Evolutionary conservation across 1,140 invertebrate genomes (phyloP), one percentile per base, ranked within the genome.

Genomic region (Hormaphis cornu): DNA sequence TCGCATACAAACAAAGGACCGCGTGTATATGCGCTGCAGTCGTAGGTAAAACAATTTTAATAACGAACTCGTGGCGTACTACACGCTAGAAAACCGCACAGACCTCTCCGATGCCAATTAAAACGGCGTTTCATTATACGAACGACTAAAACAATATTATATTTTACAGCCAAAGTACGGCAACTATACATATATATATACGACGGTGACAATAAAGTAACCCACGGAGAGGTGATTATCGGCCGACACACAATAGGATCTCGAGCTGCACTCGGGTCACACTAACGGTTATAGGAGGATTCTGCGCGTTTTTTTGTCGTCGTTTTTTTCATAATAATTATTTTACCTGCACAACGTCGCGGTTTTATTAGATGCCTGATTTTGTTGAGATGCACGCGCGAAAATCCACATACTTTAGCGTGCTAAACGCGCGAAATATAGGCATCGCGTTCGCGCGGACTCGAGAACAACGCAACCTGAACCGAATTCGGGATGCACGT

Each of bases 151-250:
- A 58, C 54, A 58, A 58, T 58, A 24, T 56, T 35, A 26, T 53
- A 33, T 58, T 40, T 40, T 40, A 58, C 54, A 24, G 22, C 20
- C 33, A 14, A 20, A 40, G 33, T 35, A 54, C 20, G 10, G 16
- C 54, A 7, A 37, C n/a, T n/a, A n/a, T n/a, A n/a, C n/a, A n/a
- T n/a, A n/a, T n/a, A n/a, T n/a, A n/a, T n/a, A n/a, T n/a, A n/a
- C 33, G 14, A 40, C 35, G 33, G 26, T 53, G 26, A 58, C 33
- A 58, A 58, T 58, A 26, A 58, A 58, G 54, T 24, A 40, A 58
- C 54, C 54, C 20, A 20, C 26, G 37, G 40, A 30, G n/a, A n/a
- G 58, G 37, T 63, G 40, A 63, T 63, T 63, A 63, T 63, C 58
- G 14, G 28, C 37, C 58, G 58, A 46, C 9, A 20, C 40, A 63